Base-by-base conservation (phyloP, 2,113 vertebrate genomes). In the Chlorodrepanis virens region DNA sequence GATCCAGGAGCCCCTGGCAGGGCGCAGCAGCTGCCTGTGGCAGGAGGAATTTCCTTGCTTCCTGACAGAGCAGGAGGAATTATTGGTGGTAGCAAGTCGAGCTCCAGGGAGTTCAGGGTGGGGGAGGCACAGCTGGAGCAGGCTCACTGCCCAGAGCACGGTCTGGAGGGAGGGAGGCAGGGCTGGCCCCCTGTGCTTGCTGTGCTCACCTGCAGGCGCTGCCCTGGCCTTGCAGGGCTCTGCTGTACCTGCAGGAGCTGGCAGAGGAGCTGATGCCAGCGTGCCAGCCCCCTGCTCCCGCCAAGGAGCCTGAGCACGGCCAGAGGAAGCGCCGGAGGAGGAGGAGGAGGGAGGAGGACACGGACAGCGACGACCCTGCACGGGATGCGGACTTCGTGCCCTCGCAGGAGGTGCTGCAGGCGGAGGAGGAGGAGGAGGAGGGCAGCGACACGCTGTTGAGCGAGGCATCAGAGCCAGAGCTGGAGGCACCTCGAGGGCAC, bases 241-340 rank as follows among this genome's bases (percentile, higher is more conserved):
- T 99, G 97, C 98, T 98, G 78, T 99, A 99, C 97, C 98, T 99
- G 82, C 99, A 99, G 40, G 97, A 97, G 87, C 96, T 99, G 96
- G 98, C 98, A 0, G 98, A 98, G 91, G 98, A 99, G 69, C 89
- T 99, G 63, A 87, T 96, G 3, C 95, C 97, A 0, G 39, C 94
- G 27, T 75, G 82, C 29, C 97, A 97, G 28, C n/a, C 93, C 11
- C 74, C 94, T 0, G 70, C 77, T 12, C 74, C 96, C 3, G 42
- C 69, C 1, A 35, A 71, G 69, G 79, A 92, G 61, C 79, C 60
- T 1, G 82, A 90, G 82, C 68, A 0, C 2, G 27, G 16, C 37
- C 97, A 65, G 52, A 95, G 87, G n/a, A 97, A 94, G 71, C 95
- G 50, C 50, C 93, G 83, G 29, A 89, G 35, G 64, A 98, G 96